Evolutionary conservation across 2,888 invertebrate species (phyloP), one percentile per base, ranked within the genome.

Genomic region (Amiota mariae): DNA sequence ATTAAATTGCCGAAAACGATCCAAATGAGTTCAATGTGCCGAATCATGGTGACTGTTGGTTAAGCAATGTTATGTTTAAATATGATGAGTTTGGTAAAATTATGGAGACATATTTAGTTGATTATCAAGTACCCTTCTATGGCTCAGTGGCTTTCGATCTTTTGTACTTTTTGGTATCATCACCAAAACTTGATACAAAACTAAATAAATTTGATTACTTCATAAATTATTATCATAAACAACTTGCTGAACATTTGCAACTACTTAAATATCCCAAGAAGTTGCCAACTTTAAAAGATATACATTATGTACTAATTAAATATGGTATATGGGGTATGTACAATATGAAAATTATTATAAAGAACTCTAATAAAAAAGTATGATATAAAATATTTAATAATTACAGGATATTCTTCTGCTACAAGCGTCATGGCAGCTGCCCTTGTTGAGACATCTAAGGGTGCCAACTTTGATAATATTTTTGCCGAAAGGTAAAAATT

Each of bases 21-120:
- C 79, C 78, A 0, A 68, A 67, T 6, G 84, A 84, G 2, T 87
- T 89, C 3, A 85, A 83, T 80, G 85, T 82, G 0, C 57, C 88
- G 0, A 81, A 77, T 70, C 89, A 89, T 73, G 89, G 89, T 0
- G 88, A 87, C 71, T 82, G 81, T 36, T 87, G 87, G 87, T 78
- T 80, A 18, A 87, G 88, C 61, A 89, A 89, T 73, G 73, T 88
- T 4, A 83, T 89, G 48, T 89, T 89, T 51, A 83, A 86, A 51
- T 75, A 82, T 24, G 79, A 77, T 36, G 54, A 76, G 2, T 81
- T 84, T 15, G 83, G 81, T 2, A 79, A 82, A n/a, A 12, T 82
- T 2, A 56, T 75, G 1, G 87, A 89, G 13, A 81, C 85, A 57
- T 18, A 82, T 0, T 85, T 87, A 61, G 85, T 89, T 18, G 89